Evolutionary conservation across 2,888 invertebrate genomes (phyloP), one percentile per base, ranked within the genome.

Genomic region (Lithophane semibrunnea): DNA sequence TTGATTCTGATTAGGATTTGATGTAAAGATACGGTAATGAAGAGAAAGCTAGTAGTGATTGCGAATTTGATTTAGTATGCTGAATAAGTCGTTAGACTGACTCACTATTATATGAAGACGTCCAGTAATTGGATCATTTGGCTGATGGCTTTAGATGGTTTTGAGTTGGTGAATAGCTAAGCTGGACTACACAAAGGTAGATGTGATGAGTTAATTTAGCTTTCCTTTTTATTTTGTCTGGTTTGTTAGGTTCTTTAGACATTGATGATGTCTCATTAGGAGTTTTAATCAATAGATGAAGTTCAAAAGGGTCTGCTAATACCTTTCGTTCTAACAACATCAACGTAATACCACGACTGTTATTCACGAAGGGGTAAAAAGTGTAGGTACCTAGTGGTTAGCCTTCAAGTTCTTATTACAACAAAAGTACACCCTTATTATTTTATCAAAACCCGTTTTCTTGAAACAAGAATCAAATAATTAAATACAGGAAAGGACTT

Each of bases 1-100:
- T 89, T 89, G 83, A 91, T 91, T 90, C 88, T 89, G 90, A 90
- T 91, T 90, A 89, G 84, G 73, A 84, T 84, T 82, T 89, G 86
- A 89, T 89, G 88, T 88, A 88, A 89, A 88, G 84, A 87, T 88
- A 87, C 84, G 67, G 65, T 83, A 79, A 85, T 82, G 82, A 82
- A 82, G 84, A 80, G 87, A 90, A 89, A 90, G 86, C 76, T 86
- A 86, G 79, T 79, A 78, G 65, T 44, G 66, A 74, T 79, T 72
- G 75, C 72, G 54, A 79, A 77, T 80, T 84, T 85, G 77, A 86
- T 88, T 83, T 79, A 85, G 75, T 80, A 56, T 56, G 18, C 21
- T 82, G 77, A 84, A 86, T 86, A 67, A 77, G 68, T 86, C 75
- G 42, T 85, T 80, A 80, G 52, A 58, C 58, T 56, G n/a, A 68